A percentile compares a stretch with the other conserved stretches of the same genome.
Evolutionary conservation across 2,113 vertebrate species (phyloP).

Genomic region (Puma concolor): DNA sequence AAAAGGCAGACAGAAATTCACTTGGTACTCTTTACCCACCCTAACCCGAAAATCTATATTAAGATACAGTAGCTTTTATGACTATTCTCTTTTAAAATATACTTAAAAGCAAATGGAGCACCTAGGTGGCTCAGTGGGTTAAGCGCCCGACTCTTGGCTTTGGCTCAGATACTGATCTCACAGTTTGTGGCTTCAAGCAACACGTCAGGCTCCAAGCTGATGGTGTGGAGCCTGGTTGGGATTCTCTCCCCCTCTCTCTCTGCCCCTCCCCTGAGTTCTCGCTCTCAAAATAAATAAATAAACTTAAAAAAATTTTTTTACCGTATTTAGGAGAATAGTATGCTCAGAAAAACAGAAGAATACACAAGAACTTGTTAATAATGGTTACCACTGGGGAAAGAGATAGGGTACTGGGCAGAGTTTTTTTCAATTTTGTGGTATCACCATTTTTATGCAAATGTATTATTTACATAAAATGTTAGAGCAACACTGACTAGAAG

Average conservation of each 20-base stretch:
- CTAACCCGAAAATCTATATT: not conserved
- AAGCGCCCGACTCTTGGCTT: no score
- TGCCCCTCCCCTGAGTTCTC: no score
- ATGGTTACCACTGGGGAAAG: not conserved
- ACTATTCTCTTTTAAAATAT: not conserved
- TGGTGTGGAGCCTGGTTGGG: no score
- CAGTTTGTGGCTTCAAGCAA: no score
- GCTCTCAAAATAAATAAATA: no score
- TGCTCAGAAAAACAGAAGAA: constrained; percentile 2
- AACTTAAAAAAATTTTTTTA: no score
- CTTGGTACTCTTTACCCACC: not conserved
- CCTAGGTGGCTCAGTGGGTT: no score
- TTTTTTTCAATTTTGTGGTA: not conserved
- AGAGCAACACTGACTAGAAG: not conserved
- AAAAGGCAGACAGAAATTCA: not conserved
- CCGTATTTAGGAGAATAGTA: not conserved
- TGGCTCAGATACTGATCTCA: no score
- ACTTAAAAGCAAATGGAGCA: not conserved
- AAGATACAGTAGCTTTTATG: not conserved
- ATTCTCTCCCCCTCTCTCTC: no score
- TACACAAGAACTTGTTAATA: not conserved
- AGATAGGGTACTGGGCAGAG: not conserved
- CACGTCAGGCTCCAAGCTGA: no score
- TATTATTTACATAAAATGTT: not conserved
- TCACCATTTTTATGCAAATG: not conserved